Percentiles rank a stretch among this genome's conserved stretches.
Conservation (phyloP, 2,888 invertebrate genomes). For the Noctuana brunneofusca region DNA sequence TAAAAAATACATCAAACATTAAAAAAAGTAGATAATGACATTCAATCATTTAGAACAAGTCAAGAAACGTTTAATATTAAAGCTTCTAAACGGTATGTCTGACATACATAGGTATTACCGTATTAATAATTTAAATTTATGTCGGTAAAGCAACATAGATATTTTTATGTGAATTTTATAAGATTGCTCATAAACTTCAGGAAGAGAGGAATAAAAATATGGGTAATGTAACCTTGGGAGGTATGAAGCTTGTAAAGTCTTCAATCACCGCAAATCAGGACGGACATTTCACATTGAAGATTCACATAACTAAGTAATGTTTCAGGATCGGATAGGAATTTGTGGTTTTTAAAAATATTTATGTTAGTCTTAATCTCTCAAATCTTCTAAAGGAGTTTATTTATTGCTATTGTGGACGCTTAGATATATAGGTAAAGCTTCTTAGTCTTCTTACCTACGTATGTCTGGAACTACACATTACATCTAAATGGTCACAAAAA, state of each 20-base stretch:
- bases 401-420: no score
- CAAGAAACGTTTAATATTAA: background rate
- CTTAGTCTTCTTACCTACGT: no score
- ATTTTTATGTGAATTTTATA: background rate
- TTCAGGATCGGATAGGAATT: constrained; percentile 6
- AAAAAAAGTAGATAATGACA: no score
- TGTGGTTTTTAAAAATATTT: no score
- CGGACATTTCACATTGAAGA: background rate
- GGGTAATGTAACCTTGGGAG: background rate
- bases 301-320: constrained; percentile 5
- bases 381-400: background rate
- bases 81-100: background rate
- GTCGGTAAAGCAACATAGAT: background rate
- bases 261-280: background rate
- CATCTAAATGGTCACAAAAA: no score
- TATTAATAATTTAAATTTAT: no score
- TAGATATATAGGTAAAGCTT: no score
- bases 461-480: no score
- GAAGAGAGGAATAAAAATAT: constrained; percentile 9
- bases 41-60: background rate
- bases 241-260: background rate
- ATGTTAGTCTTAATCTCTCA: background rate
- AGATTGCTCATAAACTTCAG: constrained; percentile 9
- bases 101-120: no score
- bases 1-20: no score